Base-by-base conservation (phyloP, 2,113 vertebrate genomes). In the Stictonetta naevosa region DNA sequence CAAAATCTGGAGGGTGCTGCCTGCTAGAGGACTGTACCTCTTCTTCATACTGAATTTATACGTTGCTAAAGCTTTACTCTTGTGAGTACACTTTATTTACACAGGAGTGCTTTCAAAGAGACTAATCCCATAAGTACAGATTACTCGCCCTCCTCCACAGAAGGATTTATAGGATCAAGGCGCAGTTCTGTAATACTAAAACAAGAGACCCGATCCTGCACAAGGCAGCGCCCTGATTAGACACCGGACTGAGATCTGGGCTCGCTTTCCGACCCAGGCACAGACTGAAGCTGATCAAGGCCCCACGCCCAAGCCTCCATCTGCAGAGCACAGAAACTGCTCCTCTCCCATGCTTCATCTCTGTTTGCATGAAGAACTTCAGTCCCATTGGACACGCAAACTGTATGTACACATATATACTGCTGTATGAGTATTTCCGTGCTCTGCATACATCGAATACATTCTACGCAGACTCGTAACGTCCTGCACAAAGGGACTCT, bases 121-220 rank as follows among this genome's bases (percentile, higher is more conserved):
- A 87, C 86, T 94, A 95, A 92, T 93, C 83, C 92, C 62, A 1
- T 80, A 92, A 96, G 0, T 13, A 93, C 40, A 93, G 86, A 92
- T 91, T 82, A 89, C 55, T 13, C 25, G 44, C 63, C 50, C 12
- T 77, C 82, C 50, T 6, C 14, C 62, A 6, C 2, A 2, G 72
- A 82, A 89, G 80, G 86, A 55, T 93, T 96, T 95, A 88, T 18
- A 58, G 86, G 88, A 82, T 95, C 93, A 89, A 75, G 56, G 14
- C 1, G 3, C 62, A 34, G 48, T 26, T 63, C 88, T 53, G 72
- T 59, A 90, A 71, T 46, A 20, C 72, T 91, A 28, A 96, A 94
- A 91, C 95, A 92, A 86, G 90, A 90, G 92, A 79, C 13, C n/a
- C 36, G 83, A 83, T 67, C 82, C 85, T 14, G 21, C 68, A 67